A percentile compares a stretch with the other conserved stretches of the same genome.
These are phyloP conservation scores for Drosophila kikkawai DNA, from an alignment of 1,140 invertebrate genomes.

Conservation along the genomic window DNA sequence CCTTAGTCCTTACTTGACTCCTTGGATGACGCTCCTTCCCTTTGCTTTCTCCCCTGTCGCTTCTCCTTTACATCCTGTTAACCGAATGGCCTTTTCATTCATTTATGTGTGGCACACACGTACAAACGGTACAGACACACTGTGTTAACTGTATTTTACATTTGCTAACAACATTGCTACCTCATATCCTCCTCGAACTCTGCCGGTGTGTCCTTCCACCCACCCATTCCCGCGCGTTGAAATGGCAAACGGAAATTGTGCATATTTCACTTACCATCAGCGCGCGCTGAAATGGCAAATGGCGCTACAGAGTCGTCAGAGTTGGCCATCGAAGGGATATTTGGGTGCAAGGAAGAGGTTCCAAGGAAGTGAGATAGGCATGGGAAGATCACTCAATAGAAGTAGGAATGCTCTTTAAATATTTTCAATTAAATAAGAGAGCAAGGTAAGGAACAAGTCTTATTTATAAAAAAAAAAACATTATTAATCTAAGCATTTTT, in stretches of 20 bases:
- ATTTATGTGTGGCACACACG: conserved; percentile 50
- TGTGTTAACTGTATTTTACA: conserved; percentile 64
- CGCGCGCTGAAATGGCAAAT: conserved; percentile 72
- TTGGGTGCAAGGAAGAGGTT: conserved; percentile 10
- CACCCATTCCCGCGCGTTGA: conserved; percentile 4
- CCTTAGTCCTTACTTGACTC: not conserved
- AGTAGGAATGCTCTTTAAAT: not conserved
- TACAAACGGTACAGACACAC: conserved; percentile 23
- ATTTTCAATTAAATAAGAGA: not conserved
- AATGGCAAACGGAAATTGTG: conserved; percentile 69
- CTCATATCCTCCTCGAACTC: conserved; percentile 34
- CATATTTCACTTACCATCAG: conserved; percentile 79
- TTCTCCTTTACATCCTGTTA: conserved; percentile 54
- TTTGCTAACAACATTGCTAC: conserved; percentile 54
- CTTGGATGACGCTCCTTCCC: not conserved
- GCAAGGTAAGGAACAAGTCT: not conserved
- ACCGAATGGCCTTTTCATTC: conserved; percentile 56
- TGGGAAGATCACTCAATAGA: not conserved
- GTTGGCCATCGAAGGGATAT: conserved; percentile 18
- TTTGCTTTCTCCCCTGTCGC: not conserved
- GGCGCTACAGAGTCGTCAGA: conserved; percentile 39
- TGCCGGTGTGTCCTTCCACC: not conserved
- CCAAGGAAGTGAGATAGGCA: conserved; percentile 4
- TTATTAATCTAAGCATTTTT: not conserved
- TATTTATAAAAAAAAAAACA: not conserved